Base-by-base conservation (phyloP, 2,888 invertebrate genomes). In the Ditula angustiorana region DNA sequence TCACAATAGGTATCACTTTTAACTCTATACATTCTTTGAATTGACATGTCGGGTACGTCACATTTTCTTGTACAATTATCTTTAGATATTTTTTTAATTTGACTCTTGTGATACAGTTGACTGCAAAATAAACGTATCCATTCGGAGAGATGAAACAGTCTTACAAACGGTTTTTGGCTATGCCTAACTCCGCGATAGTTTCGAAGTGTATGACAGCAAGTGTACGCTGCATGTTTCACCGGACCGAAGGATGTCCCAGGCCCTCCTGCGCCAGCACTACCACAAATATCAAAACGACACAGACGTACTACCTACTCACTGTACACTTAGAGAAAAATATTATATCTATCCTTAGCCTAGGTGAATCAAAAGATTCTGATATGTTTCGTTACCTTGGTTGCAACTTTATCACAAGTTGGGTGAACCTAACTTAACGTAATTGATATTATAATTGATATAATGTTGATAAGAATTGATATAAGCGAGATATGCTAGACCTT, bases 371-470 rank as follows among this genome's bases (percentile, higher is more conserved):
- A 92, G 94, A 94, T 93, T 94, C 95, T 95, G 95, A 95, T 95
- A 95, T 95, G 95, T 95, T 92, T 94, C 93, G 94, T 95, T 95
- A 95, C 94, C 94, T 95, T 94, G 95, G 95, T 95, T 95, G 95
- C 93, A 93, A 93, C 93, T 90, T 82, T 92, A 93, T 93, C 93
- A 93, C 93, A 87, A 90, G 92, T 92, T 92, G 92, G 72, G 85
- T 79, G 87, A 84, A 78, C 74, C 85, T 88, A 88, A 75, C 73
- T 75, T 81, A 77, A 19, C 41, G 16, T 41, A 41, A 41, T 41
- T 41, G 89, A 91, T 86, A 89, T 86, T 73, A 84, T 83, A 76
- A 79, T 82, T 78, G 76, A 77, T 69, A 79, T 72, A 73, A 79
- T 76, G 77, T 83, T 78, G 58, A 71, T 80, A 69, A 58, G 57